phyloP scores from a whole-genome alignment of 1,140 invertebrate genomes.

The Ceratitis capitata region DNA sequence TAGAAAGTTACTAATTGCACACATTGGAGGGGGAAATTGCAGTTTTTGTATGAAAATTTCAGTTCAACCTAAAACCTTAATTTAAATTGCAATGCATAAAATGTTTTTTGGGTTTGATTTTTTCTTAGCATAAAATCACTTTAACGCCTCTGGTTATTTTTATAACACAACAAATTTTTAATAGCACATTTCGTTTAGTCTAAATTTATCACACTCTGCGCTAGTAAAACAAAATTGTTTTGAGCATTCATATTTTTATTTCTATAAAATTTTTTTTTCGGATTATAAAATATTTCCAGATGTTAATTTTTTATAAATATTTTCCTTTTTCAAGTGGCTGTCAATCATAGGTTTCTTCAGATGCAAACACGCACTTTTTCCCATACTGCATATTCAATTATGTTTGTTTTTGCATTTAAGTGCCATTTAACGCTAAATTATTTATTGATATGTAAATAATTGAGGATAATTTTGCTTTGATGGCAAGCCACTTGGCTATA shows the following conservation, averaged over 20 bases:
- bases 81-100: no score
- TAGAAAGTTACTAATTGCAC: no score
- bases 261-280: neutral
- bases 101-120: no score
- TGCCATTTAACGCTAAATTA: neutral
- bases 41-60: no score
- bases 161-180: slow-evolving; percentile 5
- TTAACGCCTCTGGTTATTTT: neutral
- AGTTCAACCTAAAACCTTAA: no score
- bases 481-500: neutral
- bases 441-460: neutral
- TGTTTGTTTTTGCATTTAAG: neutral
- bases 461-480: neutral
- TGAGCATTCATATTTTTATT: neutral
- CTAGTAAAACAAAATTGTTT: neutral
- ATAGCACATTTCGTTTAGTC: neutral
- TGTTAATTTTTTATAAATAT: neutral
- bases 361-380: neutral
- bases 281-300: neutral
- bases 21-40: no score
- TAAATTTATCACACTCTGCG: neutral
- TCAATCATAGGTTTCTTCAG: neutral
- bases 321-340: neutral
- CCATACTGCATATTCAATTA: no score
- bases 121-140: neutral